These are phyloP conservation scores for Scolopax rusticola DNA, from an alignment of 2,797 vertebrate genomes.

Conservation along the genomic window DNA sequence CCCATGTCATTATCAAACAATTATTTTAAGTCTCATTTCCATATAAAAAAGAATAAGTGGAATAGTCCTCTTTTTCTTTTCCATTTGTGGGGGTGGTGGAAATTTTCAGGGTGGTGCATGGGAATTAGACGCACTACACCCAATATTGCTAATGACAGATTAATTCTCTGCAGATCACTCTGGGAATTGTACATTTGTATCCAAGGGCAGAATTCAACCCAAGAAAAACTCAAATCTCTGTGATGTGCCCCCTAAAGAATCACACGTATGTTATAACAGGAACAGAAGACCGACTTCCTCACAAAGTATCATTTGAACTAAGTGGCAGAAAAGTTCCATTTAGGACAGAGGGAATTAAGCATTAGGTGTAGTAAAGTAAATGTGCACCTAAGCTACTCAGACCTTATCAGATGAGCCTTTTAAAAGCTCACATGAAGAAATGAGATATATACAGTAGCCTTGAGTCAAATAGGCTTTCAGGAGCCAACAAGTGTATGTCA, in stretches of 20 bases:
- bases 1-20: constrained; percentile 83
- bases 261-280: background rate
- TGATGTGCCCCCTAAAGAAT: constrained; percentile 57
- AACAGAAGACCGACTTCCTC: constrained; percentile 9
- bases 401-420: constrained; percentile 45
- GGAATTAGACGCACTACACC: constrained; percentile 58
- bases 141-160: constrained; percentile 70
- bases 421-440: constrained; percentile 21
- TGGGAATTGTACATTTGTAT: constrained; percentile 42
- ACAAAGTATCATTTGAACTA: background rate
- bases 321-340: constrained; percentile 13
- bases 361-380: background rate
- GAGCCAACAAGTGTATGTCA: constrained; percentile 44
- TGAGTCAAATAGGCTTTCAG: constrained; percentile 9
- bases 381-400: background rate
- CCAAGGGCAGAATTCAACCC: constrained; percentile 45
- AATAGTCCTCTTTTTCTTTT: constrained; percentile 60
- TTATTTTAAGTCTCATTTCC: constrained; percentile 84
- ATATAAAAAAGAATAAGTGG: constrained; percentile 82
- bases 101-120: constrained; percentile 68
- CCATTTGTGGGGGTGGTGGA: constrained; percentile 64
- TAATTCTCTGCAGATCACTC: constrained; percentile 66
- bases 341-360: background rate
- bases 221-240: constrained; percentile 41
- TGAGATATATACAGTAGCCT: constrained; percentile 15